These are phyloP conservation scores for Jaculus jaculus DNA, from an alignment of 2,113 vertebrate genomes.

Conservation along the genomic window DNA sequence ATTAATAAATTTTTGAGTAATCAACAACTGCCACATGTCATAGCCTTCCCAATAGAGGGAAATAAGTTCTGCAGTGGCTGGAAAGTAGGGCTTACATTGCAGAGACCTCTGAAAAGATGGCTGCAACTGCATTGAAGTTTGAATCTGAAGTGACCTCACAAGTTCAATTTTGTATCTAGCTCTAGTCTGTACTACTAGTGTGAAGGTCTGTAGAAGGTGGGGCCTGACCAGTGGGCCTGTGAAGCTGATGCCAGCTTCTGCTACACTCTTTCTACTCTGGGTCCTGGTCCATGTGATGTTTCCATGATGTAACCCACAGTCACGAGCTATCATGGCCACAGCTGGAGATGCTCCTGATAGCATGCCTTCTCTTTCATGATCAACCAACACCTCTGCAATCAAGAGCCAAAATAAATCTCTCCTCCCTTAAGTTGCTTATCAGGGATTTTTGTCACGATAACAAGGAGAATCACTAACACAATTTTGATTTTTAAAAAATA, in stretches of 20 bases:
- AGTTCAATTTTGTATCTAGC: background rate
- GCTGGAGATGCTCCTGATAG: background rate
- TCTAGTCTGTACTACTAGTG: background rate
- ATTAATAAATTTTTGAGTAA: background rate
- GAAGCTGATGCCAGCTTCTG: background rate
- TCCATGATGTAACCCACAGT: too few relatives aligned
- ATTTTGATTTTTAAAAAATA: background rate
- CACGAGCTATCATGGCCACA: background rate
- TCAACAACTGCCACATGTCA: too few relatives aligned
- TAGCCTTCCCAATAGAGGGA: background rate
- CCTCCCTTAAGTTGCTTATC: background rate
- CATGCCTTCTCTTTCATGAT: too few relatives aligned
- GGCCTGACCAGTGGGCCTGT: background rate
- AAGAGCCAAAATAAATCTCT: background rate
- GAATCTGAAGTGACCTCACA: background rate
- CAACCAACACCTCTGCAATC: background rate
- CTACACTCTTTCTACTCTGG: background rate
- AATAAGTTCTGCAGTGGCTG: background rate
- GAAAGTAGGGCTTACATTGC: accelerated
- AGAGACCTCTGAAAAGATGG: background rate
- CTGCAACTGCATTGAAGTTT: background rate
- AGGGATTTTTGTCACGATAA: background rate
- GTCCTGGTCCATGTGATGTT: too few relatives aligned
- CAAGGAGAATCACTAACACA: background rate
- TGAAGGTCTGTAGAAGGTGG: background rate